Percentiles rank a stretch among this genome's conserved stretches.
These are phyloP conservation scores for Sclerodermus sp. DNA, from an alignment of 2,888 invertebrate species.

Conservation along the genomic window DNA sequence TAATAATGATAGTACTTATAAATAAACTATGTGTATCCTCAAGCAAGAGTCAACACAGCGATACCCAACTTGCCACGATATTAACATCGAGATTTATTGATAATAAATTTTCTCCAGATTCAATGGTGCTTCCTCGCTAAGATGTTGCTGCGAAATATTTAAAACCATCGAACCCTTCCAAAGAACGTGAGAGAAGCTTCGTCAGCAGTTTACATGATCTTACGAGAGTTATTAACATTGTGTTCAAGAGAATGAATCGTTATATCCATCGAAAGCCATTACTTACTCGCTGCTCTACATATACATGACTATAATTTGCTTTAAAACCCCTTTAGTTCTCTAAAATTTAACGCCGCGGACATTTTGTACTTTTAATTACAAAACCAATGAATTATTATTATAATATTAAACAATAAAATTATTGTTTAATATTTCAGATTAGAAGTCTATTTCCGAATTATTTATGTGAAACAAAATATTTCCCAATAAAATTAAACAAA, in stretches of 20 bases:
- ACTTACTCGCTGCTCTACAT: slow-evolving; percentile 45
- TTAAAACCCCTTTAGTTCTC: slow-evolving; percentile 27
- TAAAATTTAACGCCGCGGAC: slow-evolving; percentile 41
- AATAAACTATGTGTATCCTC: slow-evolving; percentile 16
- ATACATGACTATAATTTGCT: slow-evolving; percentile 46
- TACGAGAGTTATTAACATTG: slow-evolving; percentile 44
- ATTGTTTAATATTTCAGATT: background rate
- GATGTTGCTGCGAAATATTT: slow-evolving; percentile 7
- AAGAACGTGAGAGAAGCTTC: slow-evolving; percentile 41
- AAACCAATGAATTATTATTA: background rate
- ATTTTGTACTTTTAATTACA: background rate
- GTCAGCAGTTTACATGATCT: slow-evolving; percentile 48
- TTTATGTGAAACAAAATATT: too few relatives aligned
- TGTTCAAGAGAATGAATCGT: slow-evolving; percentile 51
- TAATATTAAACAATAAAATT: background rate
- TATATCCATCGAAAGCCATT: slow-evolving; percentile 41
- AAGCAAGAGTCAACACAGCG: slow-evolving; percentile 21
- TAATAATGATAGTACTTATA: slow-evolving; percentile 27
- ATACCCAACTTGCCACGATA: slow-evolving; percentile 45
- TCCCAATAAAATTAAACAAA: too few relatives aligned
- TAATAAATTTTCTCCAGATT: slow-evolving; percentile 43
- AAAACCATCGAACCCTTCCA: slow-evolving; percentile 23
- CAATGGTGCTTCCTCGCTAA: slow-evolving; percentile 9
- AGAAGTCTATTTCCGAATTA: background rate
- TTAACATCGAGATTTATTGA: slow-evolving; percentile 47